Conservation (phyloP, 1,140 invertebrate species). For the Telenomus remus region DNA sequence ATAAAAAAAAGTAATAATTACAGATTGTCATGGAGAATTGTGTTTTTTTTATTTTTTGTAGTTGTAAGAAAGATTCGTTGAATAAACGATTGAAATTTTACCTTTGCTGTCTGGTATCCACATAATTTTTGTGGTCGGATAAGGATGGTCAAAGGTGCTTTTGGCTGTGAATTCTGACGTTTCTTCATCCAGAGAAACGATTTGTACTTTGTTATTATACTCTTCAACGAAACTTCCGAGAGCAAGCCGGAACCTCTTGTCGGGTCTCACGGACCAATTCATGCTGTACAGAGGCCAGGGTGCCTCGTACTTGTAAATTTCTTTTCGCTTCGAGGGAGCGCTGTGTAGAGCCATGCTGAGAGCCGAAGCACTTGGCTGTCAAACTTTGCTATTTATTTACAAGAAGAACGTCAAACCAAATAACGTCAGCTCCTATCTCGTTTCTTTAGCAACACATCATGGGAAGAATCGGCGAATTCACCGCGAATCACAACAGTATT, state of each 20-base stretch:
- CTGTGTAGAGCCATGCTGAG: conserved; percentile 73
- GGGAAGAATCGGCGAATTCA: conserved; percentile 5
- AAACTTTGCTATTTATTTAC: background rate
- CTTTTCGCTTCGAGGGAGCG: conserved; percentile 80
- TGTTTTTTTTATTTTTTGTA: background rate
- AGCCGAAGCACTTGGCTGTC: background rate
- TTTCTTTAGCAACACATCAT: conserved; percentile 7
- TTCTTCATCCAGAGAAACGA: conserved; percentile 98
- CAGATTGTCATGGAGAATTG: background rate
- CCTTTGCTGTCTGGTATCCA: conserved; percentile 99
- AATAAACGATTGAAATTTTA: no score
- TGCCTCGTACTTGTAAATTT: conserved; percentile 96
- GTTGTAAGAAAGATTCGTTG: conserved; percentile 3
- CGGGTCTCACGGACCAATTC: conserved; percentile 99
- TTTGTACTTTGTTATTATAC: conserved; percentile 99
- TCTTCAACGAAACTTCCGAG: conserved; percentile 99
- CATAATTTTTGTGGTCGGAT: conserved; percentile 99
- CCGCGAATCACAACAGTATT: conserved; percentile 9
- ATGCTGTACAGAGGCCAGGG: conserved; percentile 99
- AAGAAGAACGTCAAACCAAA: conserved; percentile 14
- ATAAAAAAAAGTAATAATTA: background rate
- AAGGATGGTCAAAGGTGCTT: conserved; percentile 99
- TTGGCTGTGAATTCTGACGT: conserved; percentile 97
- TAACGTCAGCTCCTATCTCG: background rate
- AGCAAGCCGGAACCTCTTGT: conserved; percentile 96